Evolutionary conservation across 2,888 invertebrate genomes (phyloP).

Genomic region (Leucophenga montana): DNA sequence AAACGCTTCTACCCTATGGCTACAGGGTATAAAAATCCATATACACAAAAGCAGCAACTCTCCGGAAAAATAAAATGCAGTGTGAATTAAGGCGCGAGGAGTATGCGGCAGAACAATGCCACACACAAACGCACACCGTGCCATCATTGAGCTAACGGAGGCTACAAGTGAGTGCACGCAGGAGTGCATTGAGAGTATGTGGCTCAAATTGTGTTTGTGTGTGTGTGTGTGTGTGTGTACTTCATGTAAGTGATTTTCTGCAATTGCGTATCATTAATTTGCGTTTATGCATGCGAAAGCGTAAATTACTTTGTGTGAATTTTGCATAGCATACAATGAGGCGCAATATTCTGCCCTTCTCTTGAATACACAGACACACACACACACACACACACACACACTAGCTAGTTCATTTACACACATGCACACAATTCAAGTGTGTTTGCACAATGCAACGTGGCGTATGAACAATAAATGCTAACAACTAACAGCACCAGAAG

Average conservation of each 20-base stretch:
- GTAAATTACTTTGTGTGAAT: constrained; percentile 56
- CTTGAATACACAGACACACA: no score
- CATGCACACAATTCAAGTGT: constrained; percentile 19
- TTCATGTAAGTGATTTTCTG: constrained; percentile 58
- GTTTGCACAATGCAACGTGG: constrained; percentile 42
- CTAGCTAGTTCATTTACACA: constrained; percentile 41
- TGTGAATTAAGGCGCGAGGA: background rate
- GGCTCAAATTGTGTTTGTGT: background rate
- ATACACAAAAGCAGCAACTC: background rate
- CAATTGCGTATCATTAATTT: constrained; percentile 69
- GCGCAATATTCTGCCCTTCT: no score
- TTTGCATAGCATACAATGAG: constrained; percentile 44
- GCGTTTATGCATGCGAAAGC: constrained; percentile 60
- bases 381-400: no score
- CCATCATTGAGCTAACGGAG: background rate
- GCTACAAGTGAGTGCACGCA: background rate
- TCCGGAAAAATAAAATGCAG: background rate
- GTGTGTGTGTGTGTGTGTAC: background rate
- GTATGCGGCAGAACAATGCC: background rate
- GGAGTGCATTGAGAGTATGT: no score
- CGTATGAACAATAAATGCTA: constrained; percentile 57
- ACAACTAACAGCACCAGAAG: constrained; percentile 18
- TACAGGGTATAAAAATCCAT: background rate
- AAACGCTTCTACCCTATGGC: no score
- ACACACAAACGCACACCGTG: no score